Base-by-base conservation (phyloP, 2,113 vertebrate genomes). In the Choloepus hoffmanni region DNA sequence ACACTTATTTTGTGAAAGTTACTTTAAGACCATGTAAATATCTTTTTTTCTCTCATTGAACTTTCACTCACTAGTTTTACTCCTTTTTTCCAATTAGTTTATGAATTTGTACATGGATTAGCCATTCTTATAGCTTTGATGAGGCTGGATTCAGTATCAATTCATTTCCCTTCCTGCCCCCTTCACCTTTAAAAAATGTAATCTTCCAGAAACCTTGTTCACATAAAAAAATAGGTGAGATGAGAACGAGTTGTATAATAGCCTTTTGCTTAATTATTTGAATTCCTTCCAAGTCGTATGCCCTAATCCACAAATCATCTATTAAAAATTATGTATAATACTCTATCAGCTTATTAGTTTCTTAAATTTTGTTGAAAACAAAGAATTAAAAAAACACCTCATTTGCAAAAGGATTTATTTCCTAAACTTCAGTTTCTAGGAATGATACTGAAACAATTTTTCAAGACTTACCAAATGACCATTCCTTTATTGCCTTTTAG, bases 171-270 rank as follows among this genome's bases (percentile, higher is more conserved):
- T 19, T 24, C 21, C 16, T 60, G 58, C 3, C 33, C 3, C n/a
- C 60, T 87, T 26, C 13, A 45, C 3, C 53, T 78, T 89, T 62
- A 30, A 87, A 62, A 89, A 76, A 53, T 90, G 7, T 30, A 53
- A 58, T 78, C 48, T 84, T 62, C 78, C n/a, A 94, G 89, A 89
- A 96, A 70, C n/a, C 40, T 67, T 88, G 33, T 36, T 92, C 19
- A 63, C 24, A 3, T 24, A 79, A 60, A 94, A 60, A 67, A 79
- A 33, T 43, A 85, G n/a, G 77, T n/a, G 7, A 9, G 24, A 63
- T 40, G n/a, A 92, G 43, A 89, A 16, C 3, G 68, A 63, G 36
- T 67, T 74, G 65, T 72, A 26, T 83, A 50, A 26, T 53, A 40
- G 55, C 15, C 5, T 21, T 88, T 81, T 94, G 58, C 50, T 85